Conservation (phyloP, 2,797 vertebrate genomes). For the Acrossocheilus fasciatus region DNA sequence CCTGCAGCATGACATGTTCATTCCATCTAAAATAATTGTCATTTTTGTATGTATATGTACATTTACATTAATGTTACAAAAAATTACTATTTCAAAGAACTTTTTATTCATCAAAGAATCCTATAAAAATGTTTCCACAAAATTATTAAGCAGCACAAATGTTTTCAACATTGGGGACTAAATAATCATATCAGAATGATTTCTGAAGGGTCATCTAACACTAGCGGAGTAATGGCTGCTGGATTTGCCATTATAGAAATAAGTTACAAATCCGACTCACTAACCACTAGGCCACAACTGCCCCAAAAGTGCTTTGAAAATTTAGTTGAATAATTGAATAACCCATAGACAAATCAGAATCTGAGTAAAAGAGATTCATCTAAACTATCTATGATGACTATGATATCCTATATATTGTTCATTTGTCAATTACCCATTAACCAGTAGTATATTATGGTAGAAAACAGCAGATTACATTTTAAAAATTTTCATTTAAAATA, state of each 20-base stretch:
- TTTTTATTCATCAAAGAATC: not conserved
- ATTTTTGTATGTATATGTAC: too few relatives aligned
- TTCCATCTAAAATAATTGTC: too few relatives aligned
- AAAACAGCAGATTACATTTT: not conserved
- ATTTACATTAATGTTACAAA: not conserved
- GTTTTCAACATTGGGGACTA: not conserved
- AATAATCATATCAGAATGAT: not conserved
- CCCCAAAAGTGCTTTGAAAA: not conserved
- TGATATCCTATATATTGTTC: too few relatives aligned
- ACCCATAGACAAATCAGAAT: not conserved
- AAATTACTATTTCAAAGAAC: not conserved
- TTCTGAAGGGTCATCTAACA: not conserved
- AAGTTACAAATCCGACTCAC: not conserved
- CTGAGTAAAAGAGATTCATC: not conserved
- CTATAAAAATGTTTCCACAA: not conserved
- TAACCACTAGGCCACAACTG: too few relatives aligned
- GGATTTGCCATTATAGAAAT: not conserved
- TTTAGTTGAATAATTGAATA: not conserved
- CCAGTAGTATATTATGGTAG: not conserved
- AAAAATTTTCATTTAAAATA: not conserved
- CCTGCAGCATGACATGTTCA: too few relatives aligned
- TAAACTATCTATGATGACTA: not conserved
- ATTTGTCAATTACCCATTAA: not conserved
- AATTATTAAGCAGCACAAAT: not conserved
- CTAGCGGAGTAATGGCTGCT: not conserved